Base-by-base conservation (phyloP, 2,888 invertebrate genomes). In the Habroteleia sp. region DNA sequence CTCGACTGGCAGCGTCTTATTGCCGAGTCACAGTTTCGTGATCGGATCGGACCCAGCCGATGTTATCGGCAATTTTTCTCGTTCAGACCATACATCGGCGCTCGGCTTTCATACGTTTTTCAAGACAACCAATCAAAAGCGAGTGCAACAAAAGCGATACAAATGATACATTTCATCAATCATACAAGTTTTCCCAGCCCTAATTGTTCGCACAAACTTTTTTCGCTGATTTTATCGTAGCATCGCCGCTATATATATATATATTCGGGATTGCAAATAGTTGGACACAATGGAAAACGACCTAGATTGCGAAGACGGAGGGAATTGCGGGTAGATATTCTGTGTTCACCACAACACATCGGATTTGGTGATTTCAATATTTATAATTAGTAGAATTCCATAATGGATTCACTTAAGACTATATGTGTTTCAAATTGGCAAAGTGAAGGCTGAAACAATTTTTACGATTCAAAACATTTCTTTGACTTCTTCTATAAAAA, bases 11-110 rank as follows among this genome's bases (percentile, higher is more conserved):
- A 35, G 14, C 63, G 56, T 50, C 69, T 74, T 69, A 65, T 69
- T 74, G 74, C 74, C 69, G 50, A 74, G 74, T 74, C 74, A 74
- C 50, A 74, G 58, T 58, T 58, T 65, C 58, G 68, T 39, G 74
- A 69, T 74, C 65, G 60, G 63, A 76, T 74, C 69, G 33, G 35
- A 42, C 27, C 39, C 44, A 48, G 31, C 48, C 39, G 68, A 74
- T 68, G 31, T 39, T 73, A 73, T 73, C 73, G 50, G 20, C 52
- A 39, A 73, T 74, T 74, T 74, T 74, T 62, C 68, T 68, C 62
- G 52, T 44, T 39, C 52, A 13, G 17, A 13, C 50, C 56, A 25
- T 41, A 8, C 48, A 33, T 62, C 71, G 62, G 37, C 42, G 11
- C 44, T 25, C 29, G 50, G 54, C 54, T 63, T 62, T 44, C 41